Evolutionary conservation across 2,797 vertebrate species (phyloP).

Genomic region (Hyperoplus immaculatus): DNA sequence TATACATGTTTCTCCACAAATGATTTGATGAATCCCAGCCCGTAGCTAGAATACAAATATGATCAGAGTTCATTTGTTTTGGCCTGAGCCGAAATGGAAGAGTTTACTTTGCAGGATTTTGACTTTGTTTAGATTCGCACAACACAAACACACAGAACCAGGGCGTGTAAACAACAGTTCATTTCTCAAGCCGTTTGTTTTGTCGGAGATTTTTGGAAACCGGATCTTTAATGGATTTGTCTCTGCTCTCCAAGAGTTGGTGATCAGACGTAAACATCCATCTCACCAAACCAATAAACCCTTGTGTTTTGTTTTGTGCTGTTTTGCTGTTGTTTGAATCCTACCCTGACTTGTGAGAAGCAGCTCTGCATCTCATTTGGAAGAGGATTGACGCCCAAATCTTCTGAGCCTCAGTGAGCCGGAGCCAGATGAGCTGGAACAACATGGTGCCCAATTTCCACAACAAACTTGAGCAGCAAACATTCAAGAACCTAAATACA

Average conservation of each 20-base stretch:
- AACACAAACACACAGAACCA: not conserved
- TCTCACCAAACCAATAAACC: not conserved
- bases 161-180: constrained; percentile 1
- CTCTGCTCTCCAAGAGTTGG: constrained; percentile 4
- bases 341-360: not conserved
- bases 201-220: not conserved
- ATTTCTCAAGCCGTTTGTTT: constrained; percentile 17
- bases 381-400: not conserved
- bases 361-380: constrained; percentile 5
- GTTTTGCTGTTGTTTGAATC: constrained; percentile 24
- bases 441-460: constrained; percentile 8
- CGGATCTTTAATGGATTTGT: constrained; percentile 8
- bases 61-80: constrained; percentile 18
- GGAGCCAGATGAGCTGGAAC: constrained; percentile 16
- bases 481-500: not conserved
- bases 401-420: constrained; percentile 2
- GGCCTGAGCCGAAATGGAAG: constrained; percentile 13
- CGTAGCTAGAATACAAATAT: not conserved
- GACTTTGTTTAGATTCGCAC: constrained; percentile 13
- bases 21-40: constrained; percentile 9
- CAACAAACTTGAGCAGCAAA: constrained; percentile 18
- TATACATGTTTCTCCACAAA: not conserved
- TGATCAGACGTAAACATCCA: constrained; percentile 27
- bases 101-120: constrained; percentile 11
- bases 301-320: not conserved